phyloP scores from a whole-genome alignment of 1,140 invertebrate species.

The Patella vulgata region DNA sequence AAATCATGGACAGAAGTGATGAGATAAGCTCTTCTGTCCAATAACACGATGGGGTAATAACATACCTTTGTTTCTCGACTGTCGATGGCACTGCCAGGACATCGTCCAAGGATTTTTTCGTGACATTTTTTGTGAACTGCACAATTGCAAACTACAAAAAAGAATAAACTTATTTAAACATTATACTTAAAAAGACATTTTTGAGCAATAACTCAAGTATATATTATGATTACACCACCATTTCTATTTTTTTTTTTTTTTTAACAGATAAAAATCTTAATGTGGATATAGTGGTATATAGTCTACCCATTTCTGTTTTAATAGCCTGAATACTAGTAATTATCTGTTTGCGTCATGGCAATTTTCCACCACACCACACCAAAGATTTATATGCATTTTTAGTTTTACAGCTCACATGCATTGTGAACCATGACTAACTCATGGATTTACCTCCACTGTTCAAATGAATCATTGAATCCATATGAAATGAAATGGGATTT shows the following conservation, averaged over 20 bases:
- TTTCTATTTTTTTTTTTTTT: neutral
- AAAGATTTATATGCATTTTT: too few relatives aligned
- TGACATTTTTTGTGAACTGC: slow-evolving; percentile 98
- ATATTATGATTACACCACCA: neutral
- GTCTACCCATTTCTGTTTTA: too few relatives aligned
- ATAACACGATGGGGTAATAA: too few relatives aligned
- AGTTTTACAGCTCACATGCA: too few relatives aligned
- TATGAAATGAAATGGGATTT: too few relatives aligned
- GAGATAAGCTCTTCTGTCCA: too few relatives aligned
- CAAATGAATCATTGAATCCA: too few relatives aligned
- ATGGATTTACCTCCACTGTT: too few relatives aligned
- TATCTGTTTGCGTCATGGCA: neutral
- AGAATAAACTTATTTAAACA: slow-evolving; percentile 8
- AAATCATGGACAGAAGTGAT: too few relatives aligned
- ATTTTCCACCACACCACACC: neutral
- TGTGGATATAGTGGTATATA: too few relatives aligned
- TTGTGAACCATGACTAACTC: too few relatives aligned
- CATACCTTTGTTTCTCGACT: slow-evolving; percentile 94
- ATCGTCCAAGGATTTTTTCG: slow-evolving; percentile 92
- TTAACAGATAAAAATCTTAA: too few relatives aligned
- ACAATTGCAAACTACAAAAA: slow-evolving; percentile 84
- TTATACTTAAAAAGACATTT: neutral
- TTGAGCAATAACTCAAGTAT: neutral
- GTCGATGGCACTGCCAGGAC: slow-evolving; percentile 90
- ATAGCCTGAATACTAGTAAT: neutral